Conservation (phyloP, 2,113 vertebrate species). For the Macaca mulatta region DNA sequence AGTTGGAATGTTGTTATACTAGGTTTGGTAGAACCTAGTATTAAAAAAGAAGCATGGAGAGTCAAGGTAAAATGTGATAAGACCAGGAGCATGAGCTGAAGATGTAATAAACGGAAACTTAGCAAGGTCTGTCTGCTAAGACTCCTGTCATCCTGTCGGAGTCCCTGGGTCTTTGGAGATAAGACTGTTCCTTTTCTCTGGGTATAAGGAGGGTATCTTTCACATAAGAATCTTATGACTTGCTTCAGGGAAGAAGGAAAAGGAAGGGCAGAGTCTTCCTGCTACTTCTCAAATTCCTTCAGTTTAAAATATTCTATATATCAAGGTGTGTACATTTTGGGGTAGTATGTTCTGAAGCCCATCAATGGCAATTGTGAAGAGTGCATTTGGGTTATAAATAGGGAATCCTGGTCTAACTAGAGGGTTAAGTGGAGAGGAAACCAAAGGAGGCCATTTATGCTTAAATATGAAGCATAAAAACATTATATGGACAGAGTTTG, state of each 20-base stretch:
- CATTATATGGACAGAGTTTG: not conserved
- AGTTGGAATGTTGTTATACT: not conserved
- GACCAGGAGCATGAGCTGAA: not conserved
- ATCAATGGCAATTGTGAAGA: not conserved
- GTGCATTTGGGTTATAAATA: not conserved
- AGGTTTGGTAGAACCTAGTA: not conserved
- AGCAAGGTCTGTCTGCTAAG: not conserved
- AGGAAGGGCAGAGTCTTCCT: not conserved
- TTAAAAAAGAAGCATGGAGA: not conserved
- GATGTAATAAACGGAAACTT: too few relatives aligned
- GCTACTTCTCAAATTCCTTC: not conserved
- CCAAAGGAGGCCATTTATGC: fast-evolving
- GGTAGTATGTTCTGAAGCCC: not conserved
- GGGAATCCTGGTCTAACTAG: not conserved
- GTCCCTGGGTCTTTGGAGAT: not conserved
- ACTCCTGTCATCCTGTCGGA: not conserved
- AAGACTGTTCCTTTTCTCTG: not conserved
- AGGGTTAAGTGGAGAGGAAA: not conserved
- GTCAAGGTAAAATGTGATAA: not conserved
- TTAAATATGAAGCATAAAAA: not conserved
- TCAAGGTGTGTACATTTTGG: not conserved
- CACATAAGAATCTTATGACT: not conserved
- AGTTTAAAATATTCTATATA: not conserved
- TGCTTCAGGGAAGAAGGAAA: not conserved
- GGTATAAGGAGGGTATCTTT: not conserved